Base-by-base conservation (phyloP, 1,140 invertebrate species). In the Heliconius congener region DNA sequence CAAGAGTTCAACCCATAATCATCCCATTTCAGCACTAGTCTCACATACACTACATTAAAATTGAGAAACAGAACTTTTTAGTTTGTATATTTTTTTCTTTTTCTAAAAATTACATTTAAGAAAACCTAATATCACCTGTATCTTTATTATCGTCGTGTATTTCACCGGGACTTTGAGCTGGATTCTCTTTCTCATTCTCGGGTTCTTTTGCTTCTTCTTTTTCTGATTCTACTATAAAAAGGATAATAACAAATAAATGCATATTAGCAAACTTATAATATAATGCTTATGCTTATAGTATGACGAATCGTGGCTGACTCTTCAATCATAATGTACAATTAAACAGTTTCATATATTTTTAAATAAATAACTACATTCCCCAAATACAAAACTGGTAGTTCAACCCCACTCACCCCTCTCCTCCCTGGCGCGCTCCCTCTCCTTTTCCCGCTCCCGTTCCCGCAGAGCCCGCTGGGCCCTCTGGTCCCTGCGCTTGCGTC, bases 151-250 rank as follows among this genome's bases (percentile, higher is more conserved):
- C 92, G 27, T 92, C 90, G 18, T 87, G 73, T 52, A 94, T 84
- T 37, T 92, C 90, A 5, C 92, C 90, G 34, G 90, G 92, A 77
- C 92, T 94, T 1, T 90, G 83, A 71, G 93, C 85, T 92, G 96
- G 72, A 94, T 93, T 82, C 88, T 92, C 87, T 86, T 90, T 81
- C 86, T 94, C 89, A 83, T 94, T 82, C 72, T 91, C 90, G 11
- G 84, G 81, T 71, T 90, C 88, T 34, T 93, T 95, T 74, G 92
- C 95, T 84, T 96, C 95, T 82, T 96, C 96, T 27, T 90, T 87
- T 77, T 94, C 93, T 77, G 86, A 80, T 77, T 87, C 87, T 87
- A 50, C 52, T 37, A 39, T 55, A 19, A 52, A 46, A 34, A 55
- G 70, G 76, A 19, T 57, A 18, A 52, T 16, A 70, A 6, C 11